Base-by-base conservation (phyloP, 1,140 invertebrate species). In the Mycetomoellerius zeteki region DNA sequence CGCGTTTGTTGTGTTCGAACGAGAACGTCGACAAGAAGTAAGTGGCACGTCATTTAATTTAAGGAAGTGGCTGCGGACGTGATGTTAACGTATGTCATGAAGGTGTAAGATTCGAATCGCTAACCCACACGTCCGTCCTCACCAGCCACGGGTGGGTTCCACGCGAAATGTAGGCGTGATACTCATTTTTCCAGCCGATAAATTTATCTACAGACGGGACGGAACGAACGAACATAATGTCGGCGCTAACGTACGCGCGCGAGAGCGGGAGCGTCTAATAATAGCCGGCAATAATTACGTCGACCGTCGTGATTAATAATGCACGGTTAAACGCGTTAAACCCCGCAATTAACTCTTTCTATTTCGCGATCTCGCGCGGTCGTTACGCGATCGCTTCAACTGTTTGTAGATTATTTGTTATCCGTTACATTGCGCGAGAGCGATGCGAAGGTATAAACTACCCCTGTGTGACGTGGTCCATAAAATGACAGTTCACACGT, bases 81-180 rank as follows among this genome's bases (percentile, higher is more conserved):
- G 76, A 89, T 89, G 75, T 89, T 89, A 88, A 89, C 86, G 88
- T 86, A 88, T 88, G 81, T 58, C 71, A 43, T 21, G 47, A 81
- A 81, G 60, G 67, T 62, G 82, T 52, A 62, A 65, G 81, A 76
- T 50, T 47, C 56, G 73, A 72, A 56, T 56, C 75, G 69, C 21
- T 58, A 81, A 69, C 47, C 75, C 82, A 89, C 69, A 47, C 47
- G 50, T 30, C 58, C 69, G 73, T 27, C 50, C 69, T 50, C 69
- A 33, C 24, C 60, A 71, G 37, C 76, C 54, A 78, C 82, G 88
- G 88, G 85, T 90, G 88, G 89, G 76, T 81, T 65, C 56, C 50
- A 76, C 76, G 88, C 88, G 82, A 90, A 90, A 89, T 89, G 84
- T 90, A 89, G 76, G 88, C 88, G 88, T 89, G 80, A 89, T 90